A percentile compares a stretch with the other conserved stretches of the same genome.
Evolutionary conservation across 2,888 invertebrate species (phyloP).

Genomic region (Palloptera scutellata): DNA sequence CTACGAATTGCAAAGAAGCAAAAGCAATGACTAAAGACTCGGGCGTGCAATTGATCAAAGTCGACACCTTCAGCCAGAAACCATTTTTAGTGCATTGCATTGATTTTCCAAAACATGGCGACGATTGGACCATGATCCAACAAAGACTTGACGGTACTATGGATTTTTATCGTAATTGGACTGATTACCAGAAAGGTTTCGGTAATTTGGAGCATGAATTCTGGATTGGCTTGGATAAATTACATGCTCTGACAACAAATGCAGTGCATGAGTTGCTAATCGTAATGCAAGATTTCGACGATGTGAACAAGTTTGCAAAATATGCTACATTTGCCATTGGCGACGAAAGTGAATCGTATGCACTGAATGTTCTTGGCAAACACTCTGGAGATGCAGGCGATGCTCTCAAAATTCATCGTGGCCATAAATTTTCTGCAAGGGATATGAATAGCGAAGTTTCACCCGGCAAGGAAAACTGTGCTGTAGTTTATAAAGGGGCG

Average conservation of each 20-base stretch:
- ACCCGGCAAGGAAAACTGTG: too few relatives aligned
- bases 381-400: too few relatives aligned
- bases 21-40: too few relatives aligned
- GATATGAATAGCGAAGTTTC: too few relatives aligned
- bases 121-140: slow-evolving; percentile 78
- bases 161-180: slow-evolving; percentile 73
- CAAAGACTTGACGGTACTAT: slow-evolving; percentile 72
- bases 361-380: too few relatives aligned
- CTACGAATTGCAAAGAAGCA: too few relatives aligned
- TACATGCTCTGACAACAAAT: slow-evolving; percentile 65
- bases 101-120: slow-evolving; percentile 68
- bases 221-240: slow-evolving; percentile 76
- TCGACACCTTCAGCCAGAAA: slow-evolving; percentile 62
- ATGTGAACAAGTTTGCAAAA: slow-evolving; percentile 68
- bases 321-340: slow-evolving; percentile 75
- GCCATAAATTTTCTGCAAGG: too few relatives aligned
- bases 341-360: slow-evolving; percentile 67
- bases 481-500: too few relatives aligned
- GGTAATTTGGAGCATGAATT: slow-evolving; percentile 77
- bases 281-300: slow-evolving; percentile 70
- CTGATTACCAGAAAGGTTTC: slow-evolving; percentile 75
- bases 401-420: too few relatives aligned
- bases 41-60: too few relatives aligned
- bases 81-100: slow-evolving; percentile 72
- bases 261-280: slow-evolving; percentile 69